Conservation (phyloP, 2,888 invertebrate genomes). For the Operophtera brumata region DNA sequence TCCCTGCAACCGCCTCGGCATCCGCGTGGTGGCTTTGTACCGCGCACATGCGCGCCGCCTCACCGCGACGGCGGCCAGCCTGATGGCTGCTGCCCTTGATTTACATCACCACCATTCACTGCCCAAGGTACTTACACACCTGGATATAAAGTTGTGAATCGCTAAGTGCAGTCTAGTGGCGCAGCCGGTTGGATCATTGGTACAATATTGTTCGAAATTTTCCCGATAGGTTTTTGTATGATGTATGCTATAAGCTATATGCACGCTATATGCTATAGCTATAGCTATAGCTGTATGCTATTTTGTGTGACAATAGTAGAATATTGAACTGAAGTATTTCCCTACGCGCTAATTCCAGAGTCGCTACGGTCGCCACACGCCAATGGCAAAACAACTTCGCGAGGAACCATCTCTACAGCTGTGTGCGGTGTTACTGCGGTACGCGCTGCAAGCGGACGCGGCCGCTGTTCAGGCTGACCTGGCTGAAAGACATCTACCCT, state of each 20-base stretch:
- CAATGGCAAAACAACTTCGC: constrained; percentile 93
- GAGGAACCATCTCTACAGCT: constrained; percentile 98
- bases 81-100: constrained; percentile 97
- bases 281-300: too few species aligned
- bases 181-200: too few species aligned
- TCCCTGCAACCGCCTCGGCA: constrained; percentile 94
- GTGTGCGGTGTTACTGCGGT: constrained; percentile 92
- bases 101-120: constrained; percentile 91
- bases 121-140: constrained; percentile 80
- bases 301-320: too few species aligned
- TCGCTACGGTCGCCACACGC: constrained; percentile 93
- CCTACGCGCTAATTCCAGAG: constrained; percentile 79
- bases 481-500: constrained; percentile 90
- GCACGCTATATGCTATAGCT: too few species aligned
- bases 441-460: constrained; percentile 88
- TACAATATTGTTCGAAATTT: too few species aligned
- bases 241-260: too few species aligned
- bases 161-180: too few species aligned
- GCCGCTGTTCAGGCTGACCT: constrained; percentile 91
- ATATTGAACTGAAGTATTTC: too few species aligned
- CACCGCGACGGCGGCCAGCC: constrained; percentile 93
- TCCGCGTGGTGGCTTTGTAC: constrained; percentile 89
- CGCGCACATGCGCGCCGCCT: constrained; percentile 89
- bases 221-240: too few species aligned
- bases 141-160: too few species aligned